Evolutionary conservation across 2,888 invertebrate genomes (phyloP).

Genomic region (Catocala nupta): DNA sequence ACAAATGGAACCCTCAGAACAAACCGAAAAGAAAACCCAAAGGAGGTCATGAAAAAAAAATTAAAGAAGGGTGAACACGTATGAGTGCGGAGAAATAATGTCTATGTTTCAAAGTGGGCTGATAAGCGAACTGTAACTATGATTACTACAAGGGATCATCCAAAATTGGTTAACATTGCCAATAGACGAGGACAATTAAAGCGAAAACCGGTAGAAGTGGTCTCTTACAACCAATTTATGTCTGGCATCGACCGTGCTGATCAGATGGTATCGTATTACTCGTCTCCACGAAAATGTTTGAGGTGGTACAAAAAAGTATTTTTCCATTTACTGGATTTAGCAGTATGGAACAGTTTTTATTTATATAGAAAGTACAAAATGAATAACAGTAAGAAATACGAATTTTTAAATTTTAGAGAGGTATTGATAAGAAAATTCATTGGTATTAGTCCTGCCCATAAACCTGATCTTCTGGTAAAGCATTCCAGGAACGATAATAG

Average conservation of each 20-base stretch:
- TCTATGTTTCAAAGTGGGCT: constrained; percentile 55
- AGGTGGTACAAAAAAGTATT: constrained; percentile 26
- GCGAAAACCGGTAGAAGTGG: background rate
- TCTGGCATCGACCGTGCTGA: constrained; percentile 18
- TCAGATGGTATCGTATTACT: constrained; percentile 24
- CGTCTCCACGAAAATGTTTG: constrained; percentile 21
- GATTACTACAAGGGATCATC: constrained; percentile 46
- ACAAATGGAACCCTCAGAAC: constrained; percentile 44
- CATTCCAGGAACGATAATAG: constrained; percentile 1
- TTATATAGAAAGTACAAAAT: constrained; percentile 17
- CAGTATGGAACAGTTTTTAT: constrained; percentile 22
- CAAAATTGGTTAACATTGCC: constrained; percentile 1
- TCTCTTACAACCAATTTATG: constrained; percentile 27
- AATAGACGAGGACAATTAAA: constrained; percentile 6
- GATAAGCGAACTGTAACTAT: constrained; percentile 53
- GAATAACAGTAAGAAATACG: constrained; percentile 44
- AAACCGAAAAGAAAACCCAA: constrained; percentile 43
- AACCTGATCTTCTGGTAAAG: constrained; percentile 1
- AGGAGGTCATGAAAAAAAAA: constrained; percentile 32
- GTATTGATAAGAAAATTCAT: background rate
- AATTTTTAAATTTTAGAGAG: constrained; percentile 56
- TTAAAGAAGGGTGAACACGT: constrained; percentile 53
- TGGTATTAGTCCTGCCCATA: background rate
- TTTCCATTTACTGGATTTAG: constrained; percentile 19
- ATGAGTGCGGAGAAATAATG: constrained; percentile 51